Evolutionary conservation across 2,113 vertebrate genomes (phyloP), one percentile per base, ranked within the genome.

Genomic region (Rhineura floridana): DNA sequence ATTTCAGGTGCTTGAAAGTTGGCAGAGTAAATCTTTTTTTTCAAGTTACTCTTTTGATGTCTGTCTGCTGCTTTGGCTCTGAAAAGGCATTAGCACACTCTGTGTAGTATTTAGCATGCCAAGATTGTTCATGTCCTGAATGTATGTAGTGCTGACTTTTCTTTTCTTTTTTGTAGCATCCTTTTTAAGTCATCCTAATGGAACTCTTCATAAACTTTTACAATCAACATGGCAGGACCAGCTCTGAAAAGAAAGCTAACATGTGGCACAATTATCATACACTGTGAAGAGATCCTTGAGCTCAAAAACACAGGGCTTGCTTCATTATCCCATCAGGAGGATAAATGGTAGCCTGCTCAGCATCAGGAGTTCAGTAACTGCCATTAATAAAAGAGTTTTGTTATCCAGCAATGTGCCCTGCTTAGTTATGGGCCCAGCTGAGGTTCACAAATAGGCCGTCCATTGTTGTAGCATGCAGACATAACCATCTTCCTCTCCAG

Each of bases 1-100:
- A 8, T 82, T 89, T 70, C 48, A 90, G 28, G 48, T 55, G 65
- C 0, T 0, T 70, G 83, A 21, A 82, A 67, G 59, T 89, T 87
- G 63, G 69, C 89, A 81, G 28, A 79, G 83, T 88, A 39, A 2
- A 12, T 85, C 25, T 63, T 6, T 1, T 69, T 86, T 89, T 50
- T 23, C 81, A 65, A 81, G 1, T 88, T 62, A 84, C 48, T 42
- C 1, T 78, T 76, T 83, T 84, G 76, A 30, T 2, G 52, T 84
- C 92, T 91, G 90, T 48, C 90, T 88, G 90, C 82, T 86, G 73
- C 52, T 55, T 90, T 72, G 67, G 75, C 92, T 95, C n/a, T 84
- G n/a, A 89, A 90, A 84, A 75, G 63, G 84, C 36, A 63, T 30
- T 76, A 83, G 89, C 0, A 11, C 19, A 1, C 13, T 88, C 88